Base-by-base conservation (phyloP, 2,797 vertebrate species). In the Esox masquinongy region DNA sequence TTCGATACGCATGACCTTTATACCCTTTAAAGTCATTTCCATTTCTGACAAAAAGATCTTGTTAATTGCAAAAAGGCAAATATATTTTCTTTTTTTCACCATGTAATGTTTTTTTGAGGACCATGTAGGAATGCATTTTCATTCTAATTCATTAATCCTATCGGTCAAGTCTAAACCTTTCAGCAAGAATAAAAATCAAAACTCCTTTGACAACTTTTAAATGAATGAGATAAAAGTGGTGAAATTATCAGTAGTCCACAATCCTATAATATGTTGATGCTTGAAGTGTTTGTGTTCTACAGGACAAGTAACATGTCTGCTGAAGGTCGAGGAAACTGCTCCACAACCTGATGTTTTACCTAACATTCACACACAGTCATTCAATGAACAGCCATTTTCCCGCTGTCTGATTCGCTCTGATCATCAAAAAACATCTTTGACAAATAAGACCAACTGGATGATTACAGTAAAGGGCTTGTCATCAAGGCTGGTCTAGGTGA, bases 1-100 rank as follows among this genome's bases (percentile, higher is more conserved):
- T 93, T 92, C 86, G 92, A 93, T 93, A 92, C 92, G 88, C 92
- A 91, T 91, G 92, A 95, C 93, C 94, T 94, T 93, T 90, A 89
- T 88, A 88, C 93, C 93, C 92, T 93, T 91, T 92, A 94, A 93
- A 93, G 89, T 88, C 86, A 93, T 94, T 94, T 94, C 87, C 91
- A 94, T 93, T 93, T 93, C 93, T 83, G 90, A 89, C 87, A 88
- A 91, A 74, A 87, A 82, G 91, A 91, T 93, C 90, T 92, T 85
- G 83, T 91, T 94, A 94, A 94, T 94, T 94, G 90, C 91, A 89
- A 91, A 92, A 92, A 89, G 89, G 85, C 90, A 79, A 88, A 90
- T 90, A 89, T 90, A 79, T 77, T 82, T 69, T 75, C 74, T 78
- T 77, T 82, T 70, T 74, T 77, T 78, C 71, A 6, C 80, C 82